Evolutionary conservation across 2,797 vertebrate species (phyloP).

Genomic region (Orestias chungarensis): DNA sequence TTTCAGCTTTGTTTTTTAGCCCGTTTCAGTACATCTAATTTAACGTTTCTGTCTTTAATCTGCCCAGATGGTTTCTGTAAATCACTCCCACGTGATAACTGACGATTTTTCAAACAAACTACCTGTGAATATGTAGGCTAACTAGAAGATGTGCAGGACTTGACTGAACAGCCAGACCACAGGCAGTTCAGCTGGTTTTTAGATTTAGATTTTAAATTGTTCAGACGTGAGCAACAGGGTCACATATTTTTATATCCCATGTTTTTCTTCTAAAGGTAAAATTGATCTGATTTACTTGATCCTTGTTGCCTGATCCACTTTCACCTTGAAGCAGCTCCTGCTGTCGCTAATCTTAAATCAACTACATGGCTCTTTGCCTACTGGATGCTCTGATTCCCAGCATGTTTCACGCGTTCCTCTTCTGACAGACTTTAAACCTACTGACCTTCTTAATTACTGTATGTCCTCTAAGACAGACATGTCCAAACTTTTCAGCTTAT

Average conservation of each 20-base stretch:
- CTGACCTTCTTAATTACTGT: not conserved
- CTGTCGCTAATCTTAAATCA: not conserved
- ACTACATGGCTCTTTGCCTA: not conserved
- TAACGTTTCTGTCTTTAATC: no score
- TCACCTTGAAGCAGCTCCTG: slow-evolving; percentile 1
- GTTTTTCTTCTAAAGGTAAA: not conserved
- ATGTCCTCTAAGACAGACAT: not conserved
- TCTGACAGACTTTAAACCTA: not conserved
- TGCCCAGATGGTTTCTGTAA: not conserved
- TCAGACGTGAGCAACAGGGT: no score
- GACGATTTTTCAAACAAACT: no score
- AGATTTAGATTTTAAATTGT: no score
- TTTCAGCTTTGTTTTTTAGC: no score
- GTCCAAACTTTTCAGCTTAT: not conserved
- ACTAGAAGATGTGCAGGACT: not conserved
- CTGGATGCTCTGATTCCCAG: not conserved
- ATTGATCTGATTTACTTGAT: not conserved
- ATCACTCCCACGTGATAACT: no score
- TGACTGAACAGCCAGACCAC: no score
- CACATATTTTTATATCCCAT: not conserved
- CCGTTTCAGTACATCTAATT: no score
- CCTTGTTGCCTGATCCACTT: not conserved
- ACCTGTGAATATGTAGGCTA: not conserved
- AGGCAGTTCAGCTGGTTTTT: no score
- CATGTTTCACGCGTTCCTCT: not conserved